Evolutionary conservation across 2,888 invertebrate genomes (phyloP), one percentile per base, ranked within the genome.

Genomic region (Agonopterix subpropinquella): DNA sequence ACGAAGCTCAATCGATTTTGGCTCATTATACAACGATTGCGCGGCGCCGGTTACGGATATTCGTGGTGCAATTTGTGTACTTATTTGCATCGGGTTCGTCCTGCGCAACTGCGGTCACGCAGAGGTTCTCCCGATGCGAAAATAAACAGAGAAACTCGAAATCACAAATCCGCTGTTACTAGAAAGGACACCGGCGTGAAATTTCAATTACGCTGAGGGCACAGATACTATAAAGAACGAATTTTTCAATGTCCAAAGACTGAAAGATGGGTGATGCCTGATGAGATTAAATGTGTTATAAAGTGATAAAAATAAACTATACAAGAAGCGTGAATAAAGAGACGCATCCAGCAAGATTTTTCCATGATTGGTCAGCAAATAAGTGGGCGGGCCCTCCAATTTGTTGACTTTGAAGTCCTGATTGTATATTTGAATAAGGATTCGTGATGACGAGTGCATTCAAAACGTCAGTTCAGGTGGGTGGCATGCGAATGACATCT

Each of bases 1-100:
- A 49, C 50, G 50, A 70, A 66, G 67, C 63, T 64, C 68, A 75
- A 74, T 78, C 76, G 76, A 79, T 81, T 80, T 77, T 57, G 67
- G 69, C 66, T 78, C 71, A 78, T 84, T 81, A 80, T 73, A 70
- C 71, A 62, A 67, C 72, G 66, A 80, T 79, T 73, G 70, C 68
- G 66, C 70, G 71, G 73, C 70, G 73, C 77, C 72, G 67, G 73
- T 70, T 73, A 75, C 72, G 73, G 77, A 76, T 66, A 75, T 76
- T 77, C 71, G 70, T 69, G 67, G 70, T 56, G 80, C 78, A 83
- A 84, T 83, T 84, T 82, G 74, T 72, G 73, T 67, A 70, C 73
- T 67, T 75, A 81, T 84, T 83, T 78, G 77, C 79, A 80, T 80
- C 74, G 67, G 63, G 70, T 72, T 71, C 66, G 67, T 64, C 65